Conservation (phyloP, 2,888 invertebrate species). For the Netelia virgata region DNA sequence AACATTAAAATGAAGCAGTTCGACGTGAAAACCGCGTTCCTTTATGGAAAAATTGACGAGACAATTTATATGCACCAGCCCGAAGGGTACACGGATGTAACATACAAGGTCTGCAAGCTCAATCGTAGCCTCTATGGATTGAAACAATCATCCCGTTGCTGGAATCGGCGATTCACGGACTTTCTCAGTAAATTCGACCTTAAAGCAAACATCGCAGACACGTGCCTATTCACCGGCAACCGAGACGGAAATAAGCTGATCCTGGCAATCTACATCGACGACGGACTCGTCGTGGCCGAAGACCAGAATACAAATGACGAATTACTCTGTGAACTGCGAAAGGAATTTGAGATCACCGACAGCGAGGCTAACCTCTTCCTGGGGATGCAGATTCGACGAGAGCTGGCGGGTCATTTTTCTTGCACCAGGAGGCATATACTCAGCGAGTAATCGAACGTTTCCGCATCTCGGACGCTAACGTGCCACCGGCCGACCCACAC, state of each 20-base stretch:
- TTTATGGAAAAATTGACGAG: too few species aligned
- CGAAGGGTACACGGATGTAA: neutral
- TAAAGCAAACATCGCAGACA: neutral
- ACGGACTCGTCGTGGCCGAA: constrained; percentile 7
- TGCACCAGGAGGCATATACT: neutral
- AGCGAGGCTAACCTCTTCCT: neutral
- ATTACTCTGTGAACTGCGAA: neutral
- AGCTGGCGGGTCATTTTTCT: neutral
- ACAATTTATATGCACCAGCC: neutral
- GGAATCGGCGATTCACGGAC: neutral
- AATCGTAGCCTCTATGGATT: constrained; percentile 1
- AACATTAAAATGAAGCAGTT: too few species aligned
- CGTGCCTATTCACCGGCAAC: neutral
- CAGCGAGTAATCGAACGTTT: neutral
- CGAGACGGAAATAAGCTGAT: neutral
- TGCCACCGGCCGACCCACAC: constrained; percentile 11
- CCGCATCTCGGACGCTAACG: constrained; percentile 51
- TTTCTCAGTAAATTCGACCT: neutral
- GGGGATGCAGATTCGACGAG: neutral
- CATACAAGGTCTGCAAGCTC: neutral
- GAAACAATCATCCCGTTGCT: neutral
- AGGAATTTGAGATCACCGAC: neutral
- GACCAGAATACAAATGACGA: constrained; percentile 3
- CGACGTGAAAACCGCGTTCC: too few species aligned
- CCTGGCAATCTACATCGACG: constrained; percentile 25